phyloP scores from a whole-genome alignment of 2,113 vertebrate genomes.

The Brachypodius melanocephalos region DNA sequence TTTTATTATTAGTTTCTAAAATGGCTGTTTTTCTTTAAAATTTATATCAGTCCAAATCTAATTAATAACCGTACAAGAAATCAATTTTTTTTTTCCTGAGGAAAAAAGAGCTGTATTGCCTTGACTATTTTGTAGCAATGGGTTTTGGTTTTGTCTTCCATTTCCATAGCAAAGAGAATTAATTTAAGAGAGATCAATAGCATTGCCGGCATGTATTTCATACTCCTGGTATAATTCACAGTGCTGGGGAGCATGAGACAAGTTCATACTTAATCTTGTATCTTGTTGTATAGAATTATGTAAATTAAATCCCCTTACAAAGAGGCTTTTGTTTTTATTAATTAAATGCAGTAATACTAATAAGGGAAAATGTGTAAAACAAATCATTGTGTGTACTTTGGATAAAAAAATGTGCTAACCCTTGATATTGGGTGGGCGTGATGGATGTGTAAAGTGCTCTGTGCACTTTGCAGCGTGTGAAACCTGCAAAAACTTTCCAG shows the following conservation, averaged over 20 bases:
- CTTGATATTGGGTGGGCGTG: neutral
- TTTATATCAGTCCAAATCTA: neutral
- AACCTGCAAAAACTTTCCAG: slow-evolving; percentile 24
- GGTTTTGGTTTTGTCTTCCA: neutral
- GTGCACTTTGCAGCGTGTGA: neutral
- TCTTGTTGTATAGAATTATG: neutral
- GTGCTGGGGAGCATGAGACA: neutral
- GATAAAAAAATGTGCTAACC: neutral
- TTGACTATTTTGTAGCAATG: neutral
- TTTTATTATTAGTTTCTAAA: neutral
- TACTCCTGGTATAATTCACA: neutral
- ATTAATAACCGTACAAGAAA: neutral
- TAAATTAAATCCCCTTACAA: neutral
- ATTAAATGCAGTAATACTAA: neutral
- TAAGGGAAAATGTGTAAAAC: neutral
- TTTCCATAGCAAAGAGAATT: slow-evolving; percentile 44
- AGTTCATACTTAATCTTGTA: neutral
- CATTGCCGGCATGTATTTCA: neutral
- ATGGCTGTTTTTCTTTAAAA: neutral
- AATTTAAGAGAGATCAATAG: slow-evolving; percentile 29
- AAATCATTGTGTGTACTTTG: neutral
- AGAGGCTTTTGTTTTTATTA: neutral
- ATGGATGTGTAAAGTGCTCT: neutral
- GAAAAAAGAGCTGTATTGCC: neutral
- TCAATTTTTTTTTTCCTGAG: neutral